A percentile compares a stretch with the other conserved stretches of the same genome.
Conservation (phyloP, 1,140 invertebrate species). For the Solenopsis fugax region DNA sequence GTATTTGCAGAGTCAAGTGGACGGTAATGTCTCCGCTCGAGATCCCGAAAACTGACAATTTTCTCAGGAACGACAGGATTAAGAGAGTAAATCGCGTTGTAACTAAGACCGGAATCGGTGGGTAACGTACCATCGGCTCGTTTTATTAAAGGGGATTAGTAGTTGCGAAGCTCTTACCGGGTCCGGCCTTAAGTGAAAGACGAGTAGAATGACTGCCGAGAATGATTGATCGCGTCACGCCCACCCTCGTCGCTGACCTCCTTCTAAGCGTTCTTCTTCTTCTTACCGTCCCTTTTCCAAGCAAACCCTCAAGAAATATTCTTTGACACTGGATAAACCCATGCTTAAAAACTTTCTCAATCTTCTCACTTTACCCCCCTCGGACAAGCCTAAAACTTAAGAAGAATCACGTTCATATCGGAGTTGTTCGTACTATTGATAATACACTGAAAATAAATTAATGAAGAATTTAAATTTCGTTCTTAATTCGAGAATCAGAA, state of each 20-base stretch:
- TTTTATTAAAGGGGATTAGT: constrained; percentile 66
- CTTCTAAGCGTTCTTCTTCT: constrained; percentile 46
- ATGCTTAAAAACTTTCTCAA: constrained; percentile 69
- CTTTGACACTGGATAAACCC: constrained; percentile 64
- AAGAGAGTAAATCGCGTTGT: constrained; percentile 27
- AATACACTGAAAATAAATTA: constrained; percentile 38
- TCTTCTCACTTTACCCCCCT: constrained; percentile 34
- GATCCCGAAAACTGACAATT: constrained; percentile 46
- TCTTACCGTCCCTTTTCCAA: constrained; percentile 30
- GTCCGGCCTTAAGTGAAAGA: constrained; percentile 54
- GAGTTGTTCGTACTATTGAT: constrained; percentile 37
- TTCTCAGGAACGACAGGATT: constrained; percentile 32
- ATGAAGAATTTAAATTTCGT: neutral
- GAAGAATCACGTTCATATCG: constrained; percentile 39
- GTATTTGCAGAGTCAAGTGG: constrained; percentile 44
- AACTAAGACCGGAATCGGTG: constrained; percentile 11
- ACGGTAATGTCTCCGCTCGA: constrained; percentile 13
- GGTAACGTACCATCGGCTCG: constrained; percentile 4
- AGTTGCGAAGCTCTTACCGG: constrained; percentile 40
- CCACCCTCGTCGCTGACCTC: constrained; percentile 41
- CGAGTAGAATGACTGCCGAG: constrained; percentile 56
- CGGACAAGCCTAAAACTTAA: neutral
- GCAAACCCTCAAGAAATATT: constrained; percentile 65
- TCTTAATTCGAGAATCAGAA: neutral
- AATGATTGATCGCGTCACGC: constrained; percentile 73